Evolutionary conservation across 2,113 vertebrate species (phyloP), one percentile per base, ranked within the genome.

Genomic region (Notarius quadriscutis): DNA sequence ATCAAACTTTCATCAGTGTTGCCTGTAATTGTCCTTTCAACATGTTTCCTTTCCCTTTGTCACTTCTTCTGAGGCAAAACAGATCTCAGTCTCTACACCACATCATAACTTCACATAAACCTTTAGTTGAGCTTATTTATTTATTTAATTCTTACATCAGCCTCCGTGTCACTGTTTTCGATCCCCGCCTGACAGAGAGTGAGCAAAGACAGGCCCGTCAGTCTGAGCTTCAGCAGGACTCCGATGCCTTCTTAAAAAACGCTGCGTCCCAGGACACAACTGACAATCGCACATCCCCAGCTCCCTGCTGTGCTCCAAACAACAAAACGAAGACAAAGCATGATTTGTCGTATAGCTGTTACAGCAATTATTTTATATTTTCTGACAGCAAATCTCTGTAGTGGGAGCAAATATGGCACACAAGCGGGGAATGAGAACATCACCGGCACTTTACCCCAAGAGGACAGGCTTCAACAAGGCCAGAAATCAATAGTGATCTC

Each of bases 171-270:
- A 8, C 5, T 65, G 58, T 27, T 85, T 90, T 30, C 81, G 0
- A 65, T 81, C 30, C 57, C 58, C 27, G 50, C 14, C 72, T 90
- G 89, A 53, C 88, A 88, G 78, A 91, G 90, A 87, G 92, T 88
- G 88, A 89, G 88, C 90, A 41, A 41, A 41, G 2, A 91, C 91
- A 87, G 88, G 91, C 84, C 90, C 91, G 91, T 94, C 93, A 94
- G 83, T 93, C 90, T 91, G 78, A 92, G 75, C 89, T 82, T 58
- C 89, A 83, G 85, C 88, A 81, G 77, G 12, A 65, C 72, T 92
- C 89, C 91, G 93, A 93, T 90, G 92, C 84, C 87, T 92, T 94
- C 91, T 90, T 51, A 51, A 93, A 93, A 92, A 87, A 87, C 91
- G 89, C 90, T 90, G 90, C 89, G 65, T 87, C 83, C 63, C 50